Conservation (phyloP, 2,797 vertebrate species). For the Chaetophractus vellerosus region DNA sequence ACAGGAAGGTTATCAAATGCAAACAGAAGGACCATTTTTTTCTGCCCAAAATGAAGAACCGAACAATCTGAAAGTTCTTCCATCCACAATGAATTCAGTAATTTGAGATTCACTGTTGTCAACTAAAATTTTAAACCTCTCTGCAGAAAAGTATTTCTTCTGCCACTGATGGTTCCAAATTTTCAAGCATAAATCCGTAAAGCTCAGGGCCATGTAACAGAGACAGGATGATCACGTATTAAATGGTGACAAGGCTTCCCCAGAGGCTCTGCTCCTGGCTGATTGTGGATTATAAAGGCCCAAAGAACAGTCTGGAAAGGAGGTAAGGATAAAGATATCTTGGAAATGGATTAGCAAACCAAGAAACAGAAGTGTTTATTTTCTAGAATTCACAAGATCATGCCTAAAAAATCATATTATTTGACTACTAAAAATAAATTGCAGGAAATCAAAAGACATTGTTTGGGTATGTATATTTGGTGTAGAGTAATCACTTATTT, state of each 20-base stretch:
- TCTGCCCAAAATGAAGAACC: neutral
- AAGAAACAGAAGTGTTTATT: neutral
- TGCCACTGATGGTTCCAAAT: neutral
- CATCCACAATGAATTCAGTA: constrained; percentile 4
- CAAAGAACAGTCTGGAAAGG: neutral
- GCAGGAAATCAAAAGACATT: constrained; percentile 38
- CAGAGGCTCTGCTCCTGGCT: constrained; percentile 51
- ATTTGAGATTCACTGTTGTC: constrained; percentile 59
- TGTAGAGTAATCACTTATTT: constrained; percentile 2
- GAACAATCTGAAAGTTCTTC: constrained; percentile 36
- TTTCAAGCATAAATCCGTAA: constrained; percentile 61
- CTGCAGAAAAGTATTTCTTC: constrained; percentile 24
- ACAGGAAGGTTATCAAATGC: neutral
- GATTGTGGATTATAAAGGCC: neutral
- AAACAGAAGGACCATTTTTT: neutral
- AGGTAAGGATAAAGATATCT: neutral
- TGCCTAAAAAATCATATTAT: neutral
- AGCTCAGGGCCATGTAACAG: constrained; percentile 35
- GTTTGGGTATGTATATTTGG: neutral
- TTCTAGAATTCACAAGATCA: neutral
- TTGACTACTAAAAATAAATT: constrained; percentile 59
- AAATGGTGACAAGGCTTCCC: constrained; percentile 53
- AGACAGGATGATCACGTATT: constrained; percentile 32
- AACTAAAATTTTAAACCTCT: constrained; percentile 62
- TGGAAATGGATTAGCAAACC: neutral